These are phyloP conservation scores for Avahi laniger DNA, from an alignment of 2,797 vertebrate genomes.

Conservation along the genomic window DNA sequence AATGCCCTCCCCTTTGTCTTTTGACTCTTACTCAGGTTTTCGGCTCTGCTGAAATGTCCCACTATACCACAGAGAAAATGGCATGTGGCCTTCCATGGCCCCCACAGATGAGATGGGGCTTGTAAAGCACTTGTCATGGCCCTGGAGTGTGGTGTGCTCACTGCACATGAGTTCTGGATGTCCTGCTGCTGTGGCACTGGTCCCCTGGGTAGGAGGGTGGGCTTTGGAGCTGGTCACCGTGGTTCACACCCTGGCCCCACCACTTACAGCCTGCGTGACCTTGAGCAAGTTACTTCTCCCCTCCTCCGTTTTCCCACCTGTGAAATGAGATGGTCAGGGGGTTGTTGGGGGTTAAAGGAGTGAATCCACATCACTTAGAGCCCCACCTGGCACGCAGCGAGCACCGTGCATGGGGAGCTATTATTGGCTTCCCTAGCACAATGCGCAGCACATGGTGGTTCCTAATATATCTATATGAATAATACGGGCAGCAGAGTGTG, in stretches of 20 bases:
- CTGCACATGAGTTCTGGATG: no score
- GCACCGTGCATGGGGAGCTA: neutral
- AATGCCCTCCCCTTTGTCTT: neutral
- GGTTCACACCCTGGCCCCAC: neutral
- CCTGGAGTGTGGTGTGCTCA: neutral
- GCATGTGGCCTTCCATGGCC: neutral
- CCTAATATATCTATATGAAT: neutral
- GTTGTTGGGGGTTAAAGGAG: neutral
- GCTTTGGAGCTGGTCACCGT: neutral
- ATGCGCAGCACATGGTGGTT: neutral
- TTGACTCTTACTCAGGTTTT: neutral
- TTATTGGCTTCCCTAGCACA: neutral
- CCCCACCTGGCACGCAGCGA: rapidly evolving
- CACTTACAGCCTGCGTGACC: neutral
- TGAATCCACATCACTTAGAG: neutral
- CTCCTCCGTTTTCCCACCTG: neutral
- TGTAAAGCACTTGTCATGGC: neutral
- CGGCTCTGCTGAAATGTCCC: rapidly evolving
- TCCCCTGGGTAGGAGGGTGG: neutral
- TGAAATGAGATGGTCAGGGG: neutral
- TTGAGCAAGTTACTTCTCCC: neutral
- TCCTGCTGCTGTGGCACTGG: neutral
- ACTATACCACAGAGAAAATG: neutral
- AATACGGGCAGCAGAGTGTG: neutral
- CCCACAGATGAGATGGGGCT: neutral